phyloP scores from a whole-genome alignment of 64 coral and sea anemone genomes.

The Dendrophyllia cribrosa region DNA sequence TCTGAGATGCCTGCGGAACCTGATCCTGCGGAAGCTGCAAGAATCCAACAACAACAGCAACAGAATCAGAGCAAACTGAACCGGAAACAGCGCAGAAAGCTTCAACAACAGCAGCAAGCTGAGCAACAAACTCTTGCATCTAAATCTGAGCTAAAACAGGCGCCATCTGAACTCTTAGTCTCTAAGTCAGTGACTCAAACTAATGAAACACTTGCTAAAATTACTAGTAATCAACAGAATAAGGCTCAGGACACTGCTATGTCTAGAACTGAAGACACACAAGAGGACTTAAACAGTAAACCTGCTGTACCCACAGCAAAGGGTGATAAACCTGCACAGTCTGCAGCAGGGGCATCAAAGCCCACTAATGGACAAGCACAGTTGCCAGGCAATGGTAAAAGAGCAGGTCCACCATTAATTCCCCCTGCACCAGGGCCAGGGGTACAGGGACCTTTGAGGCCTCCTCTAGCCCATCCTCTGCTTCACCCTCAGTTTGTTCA shows the following conservation, averaged over 20 bases:
- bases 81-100: constrained; percentile 94
- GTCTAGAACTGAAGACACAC: constrained; percentile 44
- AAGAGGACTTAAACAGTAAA: constrained; percentile 56
- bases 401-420: constrained; percentile 56
- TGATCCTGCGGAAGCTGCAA: constrained; percentile 77
- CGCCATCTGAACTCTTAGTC: constrained; percentile 14
- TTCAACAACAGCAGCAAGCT: constrained; percentile 86
- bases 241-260: constrained; percentile 12
- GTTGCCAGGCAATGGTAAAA: constrained; percentile 61
- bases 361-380: constrained; percentile 47
- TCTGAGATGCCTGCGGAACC: constrained; percentile 64
- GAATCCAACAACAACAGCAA: constrained; percentile 68
- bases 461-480: constrained; percentile 75
- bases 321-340: constrained; percentile 12
- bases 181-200: constrained; percentile 23
- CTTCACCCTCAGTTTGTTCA: constrained; percentile 93
- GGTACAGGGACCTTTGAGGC: constrained; percentile 72
- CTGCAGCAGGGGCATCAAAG: constrained; percentile 26
- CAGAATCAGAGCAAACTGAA: constrained; percentile 85
- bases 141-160: constrained; percentile 44
- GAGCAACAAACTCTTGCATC: constrained; percentile 22
- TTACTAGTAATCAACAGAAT: constrained; percentile 27
- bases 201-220: constrained; percentile 3
- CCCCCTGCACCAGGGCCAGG: constrained; percentile 48
- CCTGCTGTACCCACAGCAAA: background rate